Percentiles rank a stretch among this genome's conserved stretches.
Evolutionary conservation across 1,140 invertebrate genomes (phyloP).

Genomic region (Zaprionus ornatus): DNA sequence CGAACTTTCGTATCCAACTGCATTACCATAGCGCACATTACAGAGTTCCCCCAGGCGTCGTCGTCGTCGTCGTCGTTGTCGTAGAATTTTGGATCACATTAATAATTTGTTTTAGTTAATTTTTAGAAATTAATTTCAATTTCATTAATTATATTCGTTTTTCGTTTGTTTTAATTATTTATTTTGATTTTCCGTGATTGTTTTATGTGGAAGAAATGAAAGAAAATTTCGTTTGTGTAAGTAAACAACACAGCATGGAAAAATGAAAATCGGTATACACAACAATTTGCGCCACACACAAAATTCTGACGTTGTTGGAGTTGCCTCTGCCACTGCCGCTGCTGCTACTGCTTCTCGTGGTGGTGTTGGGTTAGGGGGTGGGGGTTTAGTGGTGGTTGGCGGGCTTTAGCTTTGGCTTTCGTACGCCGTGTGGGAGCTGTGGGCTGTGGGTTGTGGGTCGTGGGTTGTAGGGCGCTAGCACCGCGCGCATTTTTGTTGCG

Average conservation of each 20-base stretch:
- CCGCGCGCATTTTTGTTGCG: slow-evolving; percentile 76
- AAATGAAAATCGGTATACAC: slow-evolving; percentile 82
- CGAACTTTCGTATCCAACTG: slow-evolving; percentile 83
- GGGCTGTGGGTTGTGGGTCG: slow-evolving; percentile 38
- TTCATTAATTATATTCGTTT: slow-evolving; percentile 20
- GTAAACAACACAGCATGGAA: slow-evolving; percentile 82
- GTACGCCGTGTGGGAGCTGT: slow-evolving; percentile 12
- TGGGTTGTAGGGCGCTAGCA: slow-evolving; percentile 61
- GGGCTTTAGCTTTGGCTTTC: slow-evolving; percentile 39
- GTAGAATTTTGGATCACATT: slow-evolving; percentile 49
- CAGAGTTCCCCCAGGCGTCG: slow-evolving; percentile 39
- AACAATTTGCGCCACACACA: slow-evolving; percentile 80
- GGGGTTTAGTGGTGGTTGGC: slow-evolving; percentile 33
- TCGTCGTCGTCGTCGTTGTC: background rate
- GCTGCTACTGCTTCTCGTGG: slow-evolving; percentile 27
- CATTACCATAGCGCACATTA: slow-evolving; percentile 80
- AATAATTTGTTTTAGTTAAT: slow-evolving; percentile 46
- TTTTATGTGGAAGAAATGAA: slow-evolving; percentile 63
- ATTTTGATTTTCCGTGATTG: slow-evolving; percentile 30
- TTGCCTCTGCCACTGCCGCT: slow-evolving; percentile 29
- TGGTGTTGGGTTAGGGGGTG: slow-evolving; percentile 14
- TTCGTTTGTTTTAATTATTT: slow-evolving; percentile 19
- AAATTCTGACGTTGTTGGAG: slow-evolving; percentile 55
- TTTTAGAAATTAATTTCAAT: slow-evolving; percentile 23
- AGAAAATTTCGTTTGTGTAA: slow-evolving; percentile 81